phyloP scores from a whole-genome alignment of 1,140 invertebrate genomes.

The Heliothis virescens region DNA sequence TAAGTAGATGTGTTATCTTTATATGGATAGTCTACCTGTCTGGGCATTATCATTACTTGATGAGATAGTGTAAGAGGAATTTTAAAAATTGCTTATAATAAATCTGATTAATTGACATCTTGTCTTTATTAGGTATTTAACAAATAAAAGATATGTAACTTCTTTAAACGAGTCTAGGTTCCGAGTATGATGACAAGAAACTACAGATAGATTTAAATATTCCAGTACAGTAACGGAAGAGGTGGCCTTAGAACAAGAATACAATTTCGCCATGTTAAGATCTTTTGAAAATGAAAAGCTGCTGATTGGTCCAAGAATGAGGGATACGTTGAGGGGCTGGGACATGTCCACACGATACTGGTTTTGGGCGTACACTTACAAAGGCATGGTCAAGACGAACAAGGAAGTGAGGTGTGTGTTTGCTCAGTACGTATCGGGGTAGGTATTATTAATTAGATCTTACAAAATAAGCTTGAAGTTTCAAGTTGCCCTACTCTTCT shows the following conservation, averaged over 20 bases:
- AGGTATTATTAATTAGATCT: too few species aligned
- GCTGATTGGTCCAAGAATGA: constrained; percentile 75
- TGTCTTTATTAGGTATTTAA: not conserved
- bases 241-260: constrained; percentile 66
- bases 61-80: too few species aligned
- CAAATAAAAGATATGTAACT: too few species aligned
- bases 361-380: constrained; percentile 77
- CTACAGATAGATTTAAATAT: constrained; percentile 8
- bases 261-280: constrained; percentile 73
- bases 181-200: too few species aligned
- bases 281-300: constrained; percentile 73
- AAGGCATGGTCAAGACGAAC: constrained; percentile 67
- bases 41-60: too few species aligned
- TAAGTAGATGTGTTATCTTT: too few species aligned
- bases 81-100: too few species aligned
- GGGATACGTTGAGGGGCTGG: constrained; percentile 72
- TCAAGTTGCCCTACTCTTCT: too few species aligned
- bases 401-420: constrained; percentile 73
- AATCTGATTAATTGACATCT: too few species aligned
- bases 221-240: constrained; percentile 59
- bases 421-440: not conserved
- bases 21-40: too few species aligned
- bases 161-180: too few species aligned
- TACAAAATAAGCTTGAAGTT: too few species aligned
- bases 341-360: constrained; percentile 79